A percentile compares a stretch with the other conserved stretches of the same genome.
Evolutionary conservation across 2,113 vertebrate species (phyloP).

Genomic region (Jaculus jaculus): DNA sequence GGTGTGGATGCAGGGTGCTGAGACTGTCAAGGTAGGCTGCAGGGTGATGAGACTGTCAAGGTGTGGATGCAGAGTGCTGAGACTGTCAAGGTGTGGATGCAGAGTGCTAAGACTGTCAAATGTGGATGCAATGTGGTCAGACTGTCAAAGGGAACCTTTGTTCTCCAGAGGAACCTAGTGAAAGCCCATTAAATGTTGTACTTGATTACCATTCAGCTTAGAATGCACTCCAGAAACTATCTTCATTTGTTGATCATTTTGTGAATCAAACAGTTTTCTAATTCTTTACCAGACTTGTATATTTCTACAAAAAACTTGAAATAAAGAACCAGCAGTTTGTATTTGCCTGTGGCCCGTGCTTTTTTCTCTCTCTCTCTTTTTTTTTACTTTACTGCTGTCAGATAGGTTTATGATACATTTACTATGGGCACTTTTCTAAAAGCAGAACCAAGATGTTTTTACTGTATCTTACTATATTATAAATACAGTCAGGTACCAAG

Average conservation of each 20-base stretch:
- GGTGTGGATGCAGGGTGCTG: too few relatives aligned
- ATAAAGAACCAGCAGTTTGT: background rate
- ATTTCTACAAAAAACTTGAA: background rate
- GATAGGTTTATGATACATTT: background rate
- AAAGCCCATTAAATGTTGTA: conserved; percentile 38
- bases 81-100: too few relatives aligned
- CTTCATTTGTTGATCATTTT: background rate
- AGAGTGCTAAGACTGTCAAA: too few relatives aligned
- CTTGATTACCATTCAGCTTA: conserved; percentile 9
- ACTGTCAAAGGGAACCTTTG: background rate
- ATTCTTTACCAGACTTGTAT: background rate
- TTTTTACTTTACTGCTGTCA: conserved; percentile 64
- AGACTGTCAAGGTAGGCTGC: too few relatives aligned
- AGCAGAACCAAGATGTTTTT: conserved; percentile 23
- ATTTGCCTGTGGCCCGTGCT: background rate
- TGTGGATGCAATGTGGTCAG: conserved; percentile 42
- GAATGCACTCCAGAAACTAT: conserved; percentile 44
- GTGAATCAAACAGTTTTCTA: conserved; percentile 12
- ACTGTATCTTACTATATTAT: conserved; percentile 51
- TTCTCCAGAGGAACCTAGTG: background rate
- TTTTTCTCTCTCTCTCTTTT: conserved; percentile 59
- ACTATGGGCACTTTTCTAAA: conserved; percentile 31
- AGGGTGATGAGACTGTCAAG: too few relatives aligned
- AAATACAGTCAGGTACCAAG: background rate
- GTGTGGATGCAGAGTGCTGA: too few relatives aligned